A percentile compares a stretch with the other conserved stretches of the same genome.
Conservation (phyloP, 1,140 invertebrate genomes). For the Scaptomyza pallida region DNA sequence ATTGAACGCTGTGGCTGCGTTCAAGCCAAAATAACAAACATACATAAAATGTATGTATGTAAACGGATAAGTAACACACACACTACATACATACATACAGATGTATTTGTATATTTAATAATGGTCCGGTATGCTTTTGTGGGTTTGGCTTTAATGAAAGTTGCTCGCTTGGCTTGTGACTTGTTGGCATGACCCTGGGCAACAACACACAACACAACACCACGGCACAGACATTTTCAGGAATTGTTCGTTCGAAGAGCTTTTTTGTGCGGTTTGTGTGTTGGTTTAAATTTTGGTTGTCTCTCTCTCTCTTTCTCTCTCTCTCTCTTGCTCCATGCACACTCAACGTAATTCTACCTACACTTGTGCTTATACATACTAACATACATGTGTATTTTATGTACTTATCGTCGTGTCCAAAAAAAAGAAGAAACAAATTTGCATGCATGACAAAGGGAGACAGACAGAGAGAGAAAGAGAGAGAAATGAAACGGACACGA, state of each 20-base stretch:
- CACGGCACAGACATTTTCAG: slow-evolving; percentile 42
- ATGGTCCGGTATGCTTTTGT: slow-evolving; percentile 39
- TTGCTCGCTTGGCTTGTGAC: slow-evolving; percentile 59
- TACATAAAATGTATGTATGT: background rate
- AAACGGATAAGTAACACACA: slow-evolving; percentile 11
- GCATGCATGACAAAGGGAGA: slow-evolving; percentile 52
- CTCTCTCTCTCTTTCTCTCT: slow-evolving; percentile 7
- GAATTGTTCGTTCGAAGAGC: slow-evolving; percentile 51
- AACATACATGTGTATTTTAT: slow-evolving; percentile 10
- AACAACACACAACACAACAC: too few species aligned
- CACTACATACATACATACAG: background rate
- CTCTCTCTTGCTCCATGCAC: slow-evolving; percentile 42
- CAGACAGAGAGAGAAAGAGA: background rate
- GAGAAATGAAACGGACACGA: slow-evolving; percentile 46
- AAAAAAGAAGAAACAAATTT: slow-evolving; percentile 50
- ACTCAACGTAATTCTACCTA: slow-evolving; percentile 57
- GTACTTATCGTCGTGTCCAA: slow-evolving; percentile 15
- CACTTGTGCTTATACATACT: slow-evolving; percentile 17
- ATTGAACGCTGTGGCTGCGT: slow-evolving; percentile 34
- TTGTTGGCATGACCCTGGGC: slow-evolving; percentile 61
- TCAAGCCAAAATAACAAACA: too few species aligned
- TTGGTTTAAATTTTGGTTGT: background rate
- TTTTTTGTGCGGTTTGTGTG: slow-evolving; percentile 43
- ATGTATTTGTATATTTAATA: slow-evolving; percentile 16
- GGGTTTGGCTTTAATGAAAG: slow-evolving; percentile 67